Base-by-base conservation (phyloP, 2,888 invertebrate species). In the Spatulosminthurus flaviceps region DNA sequence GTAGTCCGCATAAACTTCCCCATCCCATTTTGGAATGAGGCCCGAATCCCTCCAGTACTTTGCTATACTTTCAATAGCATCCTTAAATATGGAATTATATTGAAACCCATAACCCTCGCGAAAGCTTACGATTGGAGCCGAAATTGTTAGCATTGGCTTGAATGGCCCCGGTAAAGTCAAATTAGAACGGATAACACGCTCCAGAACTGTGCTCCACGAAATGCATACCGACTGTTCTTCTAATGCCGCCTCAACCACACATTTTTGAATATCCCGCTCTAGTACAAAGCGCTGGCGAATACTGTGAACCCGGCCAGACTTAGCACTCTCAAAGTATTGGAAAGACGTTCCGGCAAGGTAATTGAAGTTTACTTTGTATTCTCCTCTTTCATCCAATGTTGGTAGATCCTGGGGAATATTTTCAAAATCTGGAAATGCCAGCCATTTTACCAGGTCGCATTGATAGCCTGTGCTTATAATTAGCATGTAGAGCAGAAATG, bases 241-340 rank as follows among this genome's bases (percentile, higher is more conserved):
- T 7, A 72, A 1, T 0, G 43, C 51, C 0, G 72, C 72, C 11
- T 22, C 2, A 24, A 72, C 51, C 26, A 28, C 72, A 72, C 72
- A 72, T 19, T 24, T 19, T 43, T 13, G 51, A 19, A n/a, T 51
- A 24, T 72, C 42, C 24, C 11, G 51, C 5, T 51, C 51, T 21
- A 9, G 26, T 1, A 51, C 28, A 26, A 72, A 72, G 22, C 72
- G 22, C 26, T 72, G n/a, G 0, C 72, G 72, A 26, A 72, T 19
- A 22, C 16, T 72, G 19, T 26, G 21, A 19, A 51, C 7, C 1
- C 11, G 13, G 0, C 70, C 72, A 1, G 1, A 1, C 16, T 72
- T 72, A 5, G 72, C 72, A 24, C 24, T 72, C 11, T 72, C 72
- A 26, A 72, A 72, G n/a, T 72, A 72, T 26, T 72, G 72, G 28